Base-by-base conservation (phyloP, 2,888 invertebrate genomes). In the Thecophora atra region DNA sequence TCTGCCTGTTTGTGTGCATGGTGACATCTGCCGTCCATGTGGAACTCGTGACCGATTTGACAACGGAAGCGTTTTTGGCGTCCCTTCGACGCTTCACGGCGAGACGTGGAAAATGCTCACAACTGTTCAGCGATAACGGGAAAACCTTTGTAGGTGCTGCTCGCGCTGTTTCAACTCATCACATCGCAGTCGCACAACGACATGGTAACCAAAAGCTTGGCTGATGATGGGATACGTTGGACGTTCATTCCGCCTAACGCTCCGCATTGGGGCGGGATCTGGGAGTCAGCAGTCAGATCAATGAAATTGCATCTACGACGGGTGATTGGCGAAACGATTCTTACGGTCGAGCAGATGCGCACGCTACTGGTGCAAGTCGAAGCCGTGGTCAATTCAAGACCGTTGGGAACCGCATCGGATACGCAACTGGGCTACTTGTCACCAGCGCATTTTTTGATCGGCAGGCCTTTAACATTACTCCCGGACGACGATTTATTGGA, bases 221-320 rank as follows among this genome's bases (percentile, higher is more conserved):
- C 62, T 24, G 56, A 63, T 42, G 70, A 72, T 44, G 63, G 37
- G 7, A 64, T 72, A 4, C 15, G 56, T n/a, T 72, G 54, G 28
- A 8, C 47, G 2, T 62, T 70, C 19, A 54, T 56, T 17, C 54
- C 68, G 13, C 56, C 68, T 11, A 60, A 69, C 21, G 44, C 69
- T 15, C 56, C 71, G 56, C 67, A 72, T 17, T 67, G 42, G 24
- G 67, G 52, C 28, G 52, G 52, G 21, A 58, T 66, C 7, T 66
- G 66, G 71, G 71, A 71, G 26, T 71, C 56, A 19, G 71, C 65
- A 5, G 66, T 71, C 1, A 65, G 58, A 15, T 71, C 66, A 1
- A 58, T 71, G 0, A 71, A 65, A 26, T 51, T 66, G 1, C 71
- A 71, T 17, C 15, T 71, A 51, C 58, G 58, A 8, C 65, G 47